phyloP scores from a whole-genome alignment of 1,140 invertebrate genomes.

The Pseudomyrmex cubaensis region DNA sequence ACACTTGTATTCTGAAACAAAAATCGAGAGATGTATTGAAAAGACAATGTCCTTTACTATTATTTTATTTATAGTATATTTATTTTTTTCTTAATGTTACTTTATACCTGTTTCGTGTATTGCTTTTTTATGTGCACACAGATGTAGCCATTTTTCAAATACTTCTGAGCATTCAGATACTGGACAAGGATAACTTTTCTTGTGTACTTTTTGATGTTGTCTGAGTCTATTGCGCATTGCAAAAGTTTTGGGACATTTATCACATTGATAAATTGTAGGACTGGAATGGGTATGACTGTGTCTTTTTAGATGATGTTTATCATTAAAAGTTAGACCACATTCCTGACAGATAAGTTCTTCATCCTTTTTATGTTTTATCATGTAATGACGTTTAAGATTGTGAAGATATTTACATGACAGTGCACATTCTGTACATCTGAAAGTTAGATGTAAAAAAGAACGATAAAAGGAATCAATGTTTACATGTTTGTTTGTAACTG shows the following conservation, averaged over 20 bases:
- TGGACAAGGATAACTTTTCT: slow-evolving; percentile 61
- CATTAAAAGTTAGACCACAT: slow-evolving; percentile 71
- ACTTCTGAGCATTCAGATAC: slow-evolving; percentile 52
- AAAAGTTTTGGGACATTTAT: slow-evolving; percentile 60
- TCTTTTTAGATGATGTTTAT: slow-evolving; percentile 63
- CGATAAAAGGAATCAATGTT: slow-evolving; percentile 30
- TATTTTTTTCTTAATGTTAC: background rate
- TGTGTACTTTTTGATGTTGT: slow-evolving; percentile 63
- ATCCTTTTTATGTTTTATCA: slow-evolving; percentile 62
- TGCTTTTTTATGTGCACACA: slow-evolving; percentile 56
- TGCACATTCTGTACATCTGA: slow-evolving; percentile 57
- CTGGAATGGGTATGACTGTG: slow-evolving; percentile 67
- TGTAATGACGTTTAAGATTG: slow-evolving; percentile 75
- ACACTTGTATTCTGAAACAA: slow-evolving; percentile 72
- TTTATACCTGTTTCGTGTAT: slow-evolving; percentile 66
- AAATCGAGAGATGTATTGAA: background rate
- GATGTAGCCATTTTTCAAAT: slow-evolving; percentile 62
- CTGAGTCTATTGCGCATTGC: slow-evolving; percentile 43
- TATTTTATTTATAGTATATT: background rate
- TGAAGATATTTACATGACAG: slow-evolving; percentile 27
- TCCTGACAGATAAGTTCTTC: slow-evolving; percentile 69
- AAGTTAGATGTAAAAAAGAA: slow-evolving; percentile 25
- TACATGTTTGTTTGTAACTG: background rate
- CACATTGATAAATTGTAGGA: slow-evolving; percentile 60
- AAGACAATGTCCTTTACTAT: background rate